Evolutionary conservation across 2,797 vertebrate genomes (phyloP).

Genomic region (Mico argentatus): DNA sequence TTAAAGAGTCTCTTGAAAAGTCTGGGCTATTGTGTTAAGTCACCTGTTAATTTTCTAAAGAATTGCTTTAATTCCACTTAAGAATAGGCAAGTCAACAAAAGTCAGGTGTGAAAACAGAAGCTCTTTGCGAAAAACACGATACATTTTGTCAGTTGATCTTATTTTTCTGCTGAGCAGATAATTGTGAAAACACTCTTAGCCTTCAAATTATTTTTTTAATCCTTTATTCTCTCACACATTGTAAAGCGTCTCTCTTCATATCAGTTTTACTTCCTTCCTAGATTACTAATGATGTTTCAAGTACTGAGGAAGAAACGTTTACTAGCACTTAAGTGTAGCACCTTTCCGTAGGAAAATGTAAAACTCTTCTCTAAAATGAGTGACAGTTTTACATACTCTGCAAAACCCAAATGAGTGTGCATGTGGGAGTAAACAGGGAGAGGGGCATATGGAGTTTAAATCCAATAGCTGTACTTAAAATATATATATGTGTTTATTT

Average conservation of each 20-base stretch:
- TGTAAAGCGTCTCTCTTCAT: background rate
- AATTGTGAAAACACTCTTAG: constrained; percentile 52
- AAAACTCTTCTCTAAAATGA: constrained; percentile 24
- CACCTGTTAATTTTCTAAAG: constrained; percentile 79
- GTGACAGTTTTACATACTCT: background rate
- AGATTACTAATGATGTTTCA: background rate
- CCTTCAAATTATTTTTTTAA: constrained; percentile 74
- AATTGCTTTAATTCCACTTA: constrained; percentile 80
- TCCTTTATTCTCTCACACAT: constrained; percentile 31
- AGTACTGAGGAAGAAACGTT: constrained; percentile 12
- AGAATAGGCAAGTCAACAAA: constrained; percentile 68
- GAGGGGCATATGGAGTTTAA: background rate
- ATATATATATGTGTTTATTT: background rate
- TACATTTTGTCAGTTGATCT: constrained; percentile 69
- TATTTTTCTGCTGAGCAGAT: constrained; percentile 75
- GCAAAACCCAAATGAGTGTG: background rate
- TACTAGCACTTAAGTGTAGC: constrained; percentile 23
- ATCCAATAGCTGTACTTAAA: background rate
- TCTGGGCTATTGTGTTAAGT: constrained; percentile 70
- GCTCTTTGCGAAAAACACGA: constrained; percentile 56
- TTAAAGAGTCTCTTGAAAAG: constrained; percentile 72
- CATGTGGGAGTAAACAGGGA: background rate
- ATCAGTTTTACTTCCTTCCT: constrained; percentile 38
- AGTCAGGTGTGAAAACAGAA: constrained; percentile 73
- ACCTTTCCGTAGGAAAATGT: constrained; percentile 16